Evolutionary conservation across 2,797 vertebrate genomes (phyloP), one percentile per base, ranked within the genome.

Genomic region (Delichon dasypus): DNA sequence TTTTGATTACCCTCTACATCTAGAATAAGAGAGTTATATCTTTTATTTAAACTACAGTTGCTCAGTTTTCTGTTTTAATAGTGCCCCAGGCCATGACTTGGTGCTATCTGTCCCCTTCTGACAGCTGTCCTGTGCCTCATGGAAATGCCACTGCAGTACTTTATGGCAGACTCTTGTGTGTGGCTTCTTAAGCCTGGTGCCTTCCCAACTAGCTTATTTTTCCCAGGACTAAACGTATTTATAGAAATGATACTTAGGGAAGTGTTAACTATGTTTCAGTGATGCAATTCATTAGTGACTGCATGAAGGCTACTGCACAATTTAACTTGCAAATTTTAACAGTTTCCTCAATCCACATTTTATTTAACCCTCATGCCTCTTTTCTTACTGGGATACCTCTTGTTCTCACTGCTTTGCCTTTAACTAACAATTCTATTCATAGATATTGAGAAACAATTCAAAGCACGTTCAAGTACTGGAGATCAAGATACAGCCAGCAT

Each of bases 381-480:
- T 15, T 42, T 88, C 73, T 82, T 47, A 38, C 19, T 72, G 68
- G 40, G 67, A 62, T 68, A 82, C 40, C 90, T 80, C 66, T 94
- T 94, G 88, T 72, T 91, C 83, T 62, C 70, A 75, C n/a, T 79
- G 55, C 51, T 90, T 88, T 86, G 85, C 50, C 57, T 94, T 93
- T 90, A 85, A 85, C 84, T 83, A 92, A 86, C n/a, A 86, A 30
- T 92, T 85, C 95, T 97, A 96, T 95, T 95, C 70, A 87, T 94
- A 94, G 89, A 45, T 79, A 81, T 38, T 77, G 86, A 94, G 77
- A 77, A 96, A 82, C 55, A 94, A 97, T 96, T 95, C 89, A 93
- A 96, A 97, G 82, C 80, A 95, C 0, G n/a, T 90, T 92, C 74
- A 92, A 81, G 36, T 93, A 70, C 85, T 84, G 42, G 62, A 94